These are phyloP conservation scores for Ammodramus savannarum DNA, from an alignment of 2,113 vertebrate species.

Conservation along the genomic window DNA sequence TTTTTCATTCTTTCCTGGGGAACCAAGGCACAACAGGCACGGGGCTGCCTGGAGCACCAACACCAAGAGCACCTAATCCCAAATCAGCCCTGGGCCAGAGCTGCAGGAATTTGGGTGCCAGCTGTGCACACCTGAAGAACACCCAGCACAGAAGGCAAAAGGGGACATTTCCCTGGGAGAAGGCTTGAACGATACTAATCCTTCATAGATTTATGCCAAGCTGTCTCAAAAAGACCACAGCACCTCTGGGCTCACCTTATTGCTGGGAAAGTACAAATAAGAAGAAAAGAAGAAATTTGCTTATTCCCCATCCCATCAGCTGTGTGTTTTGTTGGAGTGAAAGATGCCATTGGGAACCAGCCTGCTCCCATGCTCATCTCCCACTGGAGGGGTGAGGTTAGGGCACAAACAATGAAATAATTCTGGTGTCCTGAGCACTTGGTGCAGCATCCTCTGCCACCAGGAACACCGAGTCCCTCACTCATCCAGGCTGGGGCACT, in stretches of 20 bases:
- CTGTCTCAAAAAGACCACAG: neutral
- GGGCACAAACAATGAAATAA: neutral
- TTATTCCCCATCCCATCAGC: neutral
- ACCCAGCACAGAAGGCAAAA: neutral
- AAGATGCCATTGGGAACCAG: fast-evolving
- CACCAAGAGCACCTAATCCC: fast-evolving
- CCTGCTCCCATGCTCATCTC: neutral
- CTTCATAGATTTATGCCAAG: neutral
- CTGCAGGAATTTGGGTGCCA: neutral
- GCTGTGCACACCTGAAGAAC: neutral
- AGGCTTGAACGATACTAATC: neutral
- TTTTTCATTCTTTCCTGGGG: neutral
- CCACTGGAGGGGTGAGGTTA: neutral
- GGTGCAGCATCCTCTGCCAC: fast-evolving
- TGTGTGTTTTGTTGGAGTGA: neutral
- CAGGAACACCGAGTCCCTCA: fast-evolving
- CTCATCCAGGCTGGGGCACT: neutral
- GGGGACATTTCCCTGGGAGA: neutral
- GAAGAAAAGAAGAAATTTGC: neutral
- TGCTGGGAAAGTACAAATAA: neutral
- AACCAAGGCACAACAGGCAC: neutral
- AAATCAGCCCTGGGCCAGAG: neutral
- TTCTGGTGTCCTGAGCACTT: no score
- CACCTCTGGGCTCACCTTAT: neutral
- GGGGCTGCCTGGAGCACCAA: neutral